phyloP scores from a whole-genome alignment of 1,140 invertebrate genomes.

The Drosophila miranda region DNA sequence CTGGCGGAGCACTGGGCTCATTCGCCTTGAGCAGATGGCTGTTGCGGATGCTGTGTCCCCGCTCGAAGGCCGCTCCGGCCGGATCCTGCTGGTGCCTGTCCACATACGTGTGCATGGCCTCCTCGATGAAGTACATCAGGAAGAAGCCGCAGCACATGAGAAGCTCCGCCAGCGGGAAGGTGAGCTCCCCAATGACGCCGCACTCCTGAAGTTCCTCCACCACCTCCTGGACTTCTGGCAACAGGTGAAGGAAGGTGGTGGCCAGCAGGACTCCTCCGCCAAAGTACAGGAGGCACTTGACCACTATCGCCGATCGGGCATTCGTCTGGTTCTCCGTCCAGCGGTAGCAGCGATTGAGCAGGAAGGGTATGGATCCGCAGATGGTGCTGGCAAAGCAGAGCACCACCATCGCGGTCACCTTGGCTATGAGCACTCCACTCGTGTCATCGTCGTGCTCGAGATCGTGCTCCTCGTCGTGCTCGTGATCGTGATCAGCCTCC shows the following conservation, averaged over 20 bases:
- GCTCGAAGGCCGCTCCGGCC: slow-evolving; percentile 68
- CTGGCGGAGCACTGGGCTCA: slow-evolving; percentile 8
- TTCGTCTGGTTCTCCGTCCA: slow-evolving; percentile 84
- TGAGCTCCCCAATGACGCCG: slow-evolving; percentile 83
- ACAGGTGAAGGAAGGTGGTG: slow-evolving; percentile 94
- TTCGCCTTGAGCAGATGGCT: slow-evolving; percentile 66
- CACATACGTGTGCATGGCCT: slow-evolving; percentile 89
- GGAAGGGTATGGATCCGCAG: slow-evolving; percentile 87
- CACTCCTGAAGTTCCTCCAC: slow-evolving; percentile 84
- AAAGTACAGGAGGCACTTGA: slow-evolving; percentile 89
- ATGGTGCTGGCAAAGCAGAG: slow-evolving; percentile 87
- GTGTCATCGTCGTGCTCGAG: slow-evolving; percentile 74
- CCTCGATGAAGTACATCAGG: slow-evolving; percentile 92
- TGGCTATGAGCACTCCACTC: slow-evolving; percentile 84
- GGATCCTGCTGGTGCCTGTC: slow-evolving; percentile 82
- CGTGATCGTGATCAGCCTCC: slow-evolving; percentile 49
- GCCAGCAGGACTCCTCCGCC: slow-evolving; percentile 95
- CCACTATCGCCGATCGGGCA: slow-evolving; percentile 82
- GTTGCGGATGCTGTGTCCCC: slow-evolving; percentile 73
- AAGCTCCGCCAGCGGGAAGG: slow-evolving; percentile 87
- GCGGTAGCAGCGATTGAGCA: slow-evolving; percentile 86
- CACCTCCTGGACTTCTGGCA: slow-evolving; percentile 92
- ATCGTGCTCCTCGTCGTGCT: slow-evolving; percentile 74
- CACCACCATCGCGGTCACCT: slow-evolving; percentile 88
- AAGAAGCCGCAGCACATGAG: slow-evolving; percentile 92